These are phyloP conservation scores for Spilosoma lubricipeda DNA, from an alignment of 2,888 invertebrate species.

Conservation along the genomic window DNA sequence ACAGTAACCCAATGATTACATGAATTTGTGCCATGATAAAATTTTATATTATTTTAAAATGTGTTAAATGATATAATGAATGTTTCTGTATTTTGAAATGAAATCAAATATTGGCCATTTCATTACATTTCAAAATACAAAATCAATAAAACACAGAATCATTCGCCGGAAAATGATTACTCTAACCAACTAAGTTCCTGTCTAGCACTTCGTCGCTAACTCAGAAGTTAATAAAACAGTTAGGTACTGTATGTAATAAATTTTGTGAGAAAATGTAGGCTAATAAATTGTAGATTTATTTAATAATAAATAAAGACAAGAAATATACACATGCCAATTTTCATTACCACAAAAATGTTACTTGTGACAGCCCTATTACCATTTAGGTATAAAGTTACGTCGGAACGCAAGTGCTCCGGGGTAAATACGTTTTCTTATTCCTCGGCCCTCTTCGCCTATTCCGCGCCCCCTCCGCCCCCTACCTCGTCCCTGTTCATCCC, in stretches of 20 bases:
- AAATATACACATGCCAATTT: neutral
- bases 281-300: neutral
- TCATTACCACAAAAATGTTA: neutral
- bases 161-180: neutral
- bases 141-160: no score
- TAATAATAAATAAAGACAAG: neutral
- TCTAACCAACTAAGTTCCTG: neutral
- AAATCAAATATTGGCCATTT: no score
- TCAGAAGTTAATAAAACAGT: neutral
- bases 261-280: neutral
- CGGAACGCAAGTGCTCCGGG: slow-evolving; percentile 71
- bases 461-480: slow-evolving; percentile 24
- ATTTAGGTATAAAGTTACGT: slow-evolving; percentile 73
- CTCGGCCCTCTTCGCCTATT: slow-evolving; percentile 43
- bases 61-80: no score
- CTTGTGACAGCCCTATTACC: slow-evolving; percentile 62
- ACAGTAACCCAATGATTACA: neutral
- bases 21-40: neutral
- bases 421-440: slow-evolving; percentile 79
- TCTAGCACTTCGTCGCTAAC: neutral
- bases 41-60: neutral
- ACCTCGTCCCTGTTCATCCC: slow-evolving; percentile 29
- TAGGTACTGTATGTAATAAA: neutral
- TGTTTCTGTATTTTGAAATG: no score
- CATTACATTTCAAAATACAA: no score